A percentile compares a stretch with the other conserved stretches of the same genome.
phyloP scores from a whole-genome alignment of 1,140 invertebrate genomes.

The Drosophila melanogaster region DNA sequence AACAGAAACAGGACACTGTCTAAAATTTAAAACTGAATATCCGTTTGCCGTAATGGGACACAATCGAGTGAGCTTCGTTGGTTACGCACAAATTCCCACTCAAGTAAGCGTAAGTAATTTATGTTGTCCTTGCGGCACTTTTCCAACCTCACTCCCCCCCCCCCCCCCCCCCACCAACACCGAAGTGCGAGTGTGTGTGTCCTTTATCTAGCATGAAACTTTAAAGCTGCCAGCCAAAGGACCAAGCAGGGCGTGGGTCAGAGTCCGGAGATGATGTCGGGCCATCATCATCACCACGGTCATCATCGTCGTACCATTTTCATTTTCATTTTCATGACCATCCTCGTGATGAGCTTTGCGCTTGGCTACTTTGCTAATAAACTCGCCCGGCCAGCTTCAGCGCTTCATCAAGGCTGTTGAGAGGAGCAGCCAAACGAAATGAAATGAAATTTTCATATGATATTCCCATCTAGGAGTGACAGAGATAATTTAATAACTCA shows the following conservation, averaged over 20 bases:
- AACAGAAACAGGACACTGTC: constrained; percentile 40
- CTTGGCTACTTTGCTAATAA: constrained; percentile 83
- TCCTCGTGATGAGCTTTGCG: constrained; percentile 64
- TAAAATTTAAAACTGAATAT: constrained; percentile 81
- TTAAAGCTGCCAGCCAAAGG: constrained; percentile 66
- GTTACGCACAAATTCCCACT: constrained; percentile 84
- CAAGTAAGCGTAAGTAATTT: constrained; percentile 84
- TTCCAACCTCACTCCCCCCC: constrained; percentile 23
- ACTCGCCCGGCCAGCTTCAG: constrained; percentile 48
- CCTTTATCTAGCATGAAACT: constrained; percentile 79
- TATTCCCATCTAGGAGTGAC: constrained; percentile 79
- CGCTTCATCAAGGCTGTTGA: constrained; percentile 65
- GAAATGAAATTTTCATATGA: constrained; percentile 83
- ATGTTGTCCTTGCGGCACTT: constrained; percentile 82
- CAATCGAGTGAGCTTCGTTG: constrained; percentile 82
- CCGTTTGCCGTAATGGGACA: constrained; percentile 81
- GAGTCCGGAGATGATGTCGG: constrained; percentile 28
- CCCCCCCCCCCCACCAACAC: neutral
- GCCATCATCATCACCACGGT: constrained; percentile 25
- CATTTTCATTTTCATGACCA: constrained; percentile 48
- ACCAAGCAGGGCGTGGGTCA: constrained; percentile 45
- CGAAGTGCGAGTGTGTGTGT: constrained; percentile 40
- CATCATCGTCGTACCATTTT: constrained; percentile 11
- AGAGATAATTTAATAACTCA: constrained; percentile 81
- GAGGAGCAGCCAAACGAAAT: constrained; percentile 74